A percentile compares a stretch with the other conserved stretches of the same genome.
Evolutionary conservation across 30 jellyfish, hydroid and myxozoan genomes (phyloP).

Genomic region (Aurelia sp.): DNA sequence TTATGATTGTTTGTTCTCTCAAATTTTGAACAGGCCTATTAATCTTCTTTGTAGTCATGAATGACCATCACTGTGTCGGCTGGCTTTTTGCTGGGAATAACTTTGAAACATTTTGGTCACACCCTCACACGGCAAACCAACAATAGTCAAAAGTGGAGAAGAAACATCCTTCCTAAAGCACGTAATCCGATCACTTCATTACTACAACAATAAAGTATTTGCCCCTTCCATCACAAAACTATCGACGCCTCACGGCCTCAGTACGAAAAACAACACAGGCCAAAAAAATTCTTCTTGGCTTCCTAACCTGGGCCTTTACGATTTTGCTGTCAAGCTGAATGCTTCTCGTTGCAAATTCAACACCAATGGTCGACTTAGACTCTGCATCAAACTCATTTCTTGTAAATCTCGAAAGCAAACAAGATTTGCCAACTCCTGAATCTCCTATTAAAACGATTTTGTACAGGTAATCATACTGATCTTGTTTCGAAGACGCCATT

Average conservation of each 20-base stretch:
- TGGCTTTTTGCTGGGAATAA: too few species aligned
- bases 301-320: slow-evolving; percentile 94
- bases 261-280: neutral
- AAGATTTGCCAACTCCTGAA: slow-evolving; percentile 99
- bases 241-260: neutral
- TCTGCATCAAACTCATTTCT: slow-evolving; percentile 96
- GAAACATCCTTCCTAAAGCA: too few species aligned
- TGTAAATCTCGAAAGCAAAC: slow-evolving; percentile 93
- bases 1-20: too few species aligned
- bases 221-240: neutral
- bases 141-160: too few species aligned
- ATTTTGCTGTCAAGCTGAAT: slow-evolving; percentile 83
- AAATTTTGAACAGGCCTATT: too few species aligned
- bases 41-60: too few species aligned
- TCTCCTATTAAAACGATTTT: slow-evolving; percentile 96
- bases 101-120: too few species aligned
- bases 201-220: too few species aligned
- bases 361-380: slow-evolving; percentile 98
- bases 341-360: slow-evolving; percentile 98
- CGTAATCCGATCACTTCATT: too few species aligned
- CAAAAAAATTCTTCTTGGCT: too few species aligned
- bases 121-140: too few species aligned
- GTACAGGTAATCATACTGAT: slow-evolving; percentile 92
- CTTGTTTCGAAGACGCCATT: slow-evolving; percentile 74
- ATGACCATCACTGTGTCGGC: too few species aligned